These are phyloP conservation scores for Myopa testacea DNA, from an alignment of 2,888 invertebrate genomes.

Conservation along the genomic window DNA sequence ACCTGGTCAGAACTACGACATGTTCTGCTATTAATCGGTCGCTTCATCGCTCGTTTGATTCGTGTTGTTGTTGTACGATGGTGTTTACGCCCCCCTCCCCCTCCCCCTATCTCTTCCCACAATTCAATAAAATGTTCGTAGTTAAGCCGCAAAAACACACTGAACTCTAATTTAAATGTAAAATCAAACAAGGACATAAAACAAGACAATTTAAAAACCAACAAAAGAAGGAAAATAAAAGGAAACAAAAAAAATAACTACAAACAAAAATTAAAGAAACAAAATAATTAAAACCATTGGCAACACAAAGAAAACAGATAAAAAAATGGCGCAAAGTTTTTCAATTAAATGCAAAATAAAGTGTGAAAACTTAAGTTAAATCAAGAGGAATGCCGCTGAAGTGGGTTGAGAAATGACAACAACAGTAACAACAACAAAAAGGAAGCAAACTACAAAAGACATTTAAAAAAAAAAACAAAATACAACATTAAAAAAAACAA, in stretches of 20 bases:
- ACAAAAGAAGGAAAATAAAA: slow-evolving; percentile 5
- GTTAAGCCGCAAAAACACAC: not conserved
- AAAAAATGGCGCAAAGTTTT: slow-evolving; percentile 40
- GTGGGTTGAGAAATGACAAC: not conserved
- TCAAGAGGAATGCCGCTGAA: slow-evolving; percentile 6
- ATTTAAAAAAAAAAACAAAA: not conserved
- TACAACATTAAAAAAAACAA: not conserved
- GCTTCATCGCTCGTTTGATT: not conserved
- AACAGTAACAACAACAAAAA: slow-evolving; percentile 10
- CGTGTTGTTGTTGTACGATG: too few relatives aligned
- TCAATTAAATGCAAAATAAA: slow-evolving; percentile 45
- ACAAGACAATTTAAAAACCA: slow-evolving; percentile 10
- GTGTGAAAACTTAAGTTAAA: slow-evolving; percentile 36
- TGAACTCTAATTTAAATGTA: slow-evolving; percentile 3
- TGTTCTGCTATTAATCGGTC: too few relatives aligned
- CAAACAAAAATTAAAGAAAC: not conserved
- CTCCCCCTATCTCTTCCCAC: not conserved
- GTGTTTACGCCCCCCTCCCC: not conserved
- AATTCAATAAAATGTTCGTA: not conserved
- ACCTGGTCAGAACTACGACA: too few relatives aligned
- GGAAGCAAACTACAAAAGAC: not conserved
- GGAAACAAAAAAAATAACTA: slow-evolving; percentile 9
- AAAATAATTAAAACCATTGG: not conserved
- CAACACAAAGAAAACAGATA: slow-evolving; percentile 15
- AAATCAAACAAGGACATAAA: not conserved